phyloP scores from a whole-genome alignment of 2,113 vertebrate species.

The Campylomormyrus tamandua region DNA sequence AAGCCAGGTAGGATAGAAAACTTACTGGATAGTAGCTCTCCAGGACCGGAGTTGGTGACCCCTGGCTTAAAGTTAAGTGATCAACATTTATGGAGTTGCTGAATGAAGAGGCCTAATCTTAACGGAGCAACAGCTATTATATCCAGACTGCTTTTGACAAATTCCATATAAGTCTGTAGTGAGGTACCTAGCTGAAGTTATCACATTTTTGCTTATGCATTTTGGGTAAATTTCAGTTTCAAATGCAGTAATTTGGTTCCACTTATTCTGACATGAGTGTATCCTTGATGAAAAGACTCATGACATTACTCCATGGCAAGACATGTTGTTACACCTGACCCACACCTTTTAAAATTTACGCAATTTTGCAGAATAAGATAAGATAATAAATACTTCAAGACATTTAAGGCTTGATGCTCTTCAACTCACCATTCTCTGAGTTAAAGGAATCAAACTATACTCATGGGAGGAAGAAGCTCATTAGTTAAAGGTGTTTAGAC shows the following conservation, averaged over 20 bases:
- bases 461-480: not conserved
- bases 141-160: not conserved
- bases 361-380: not conserved
- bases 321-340: not conserved
- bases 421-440: not conserved
- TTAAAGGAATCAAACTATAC: not conserved
- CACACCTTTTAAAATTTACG: not conserved
- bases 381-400: not conserved
- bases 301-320: not conserved
- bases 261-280: not conserved
- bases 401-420: not conserved
- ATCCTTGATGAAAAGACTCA: not conserved
- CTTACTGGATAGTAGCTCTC: too few relatives aligned
- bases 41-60: too few relatives aligned
- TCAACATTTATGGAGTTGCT: not conserved
- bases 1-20: too few relatives aligned
- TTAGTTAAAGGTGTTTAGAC: not conserved
- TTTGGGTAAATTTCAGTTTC: not conserved
- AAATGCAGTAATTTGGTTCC: not conserved
- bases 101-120: not conserved
- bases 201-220: not conserved
- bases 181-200: not conserved
- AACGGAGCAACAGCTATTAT: not conserved
- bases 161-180: not conserved
- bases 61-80: not conserved